Conservation (phyloP, 2,797 vertebrate genomes). For the Lagorchestes hirsutus region DNA sequence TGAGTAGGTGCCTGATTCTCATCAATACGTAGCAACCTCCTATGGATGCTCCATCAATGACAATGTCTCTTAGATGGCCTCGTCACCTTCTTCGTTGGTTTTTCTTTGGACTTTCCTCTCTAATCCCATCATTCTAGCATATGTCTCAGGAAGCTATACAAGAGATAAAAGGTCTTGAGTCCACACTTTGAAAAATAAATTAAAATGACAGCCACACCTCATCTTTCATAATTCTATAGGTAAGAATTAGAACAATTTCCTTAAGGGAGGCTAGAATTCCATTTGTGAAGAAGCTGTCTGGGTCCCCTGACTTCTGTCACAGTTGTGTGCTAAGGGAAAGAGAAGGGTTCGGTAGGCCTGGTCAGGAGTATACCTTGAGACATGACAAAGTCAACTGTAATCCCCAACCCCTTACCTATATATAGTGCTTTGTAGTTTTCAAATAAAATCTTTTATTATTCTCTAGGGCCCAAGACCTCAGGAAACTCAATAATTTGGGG, state of each 20-base stretch:
- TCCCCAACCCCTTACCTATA: neutral
- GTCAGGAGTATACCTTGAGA: neutral
- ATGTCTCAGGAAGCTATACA: neutral
- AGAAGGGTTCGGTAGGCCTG: neutral
- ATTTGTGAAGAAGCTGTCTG: neutral
- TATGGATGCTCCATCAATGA: slow-evolving; percentile 49
- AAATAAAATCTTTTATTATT: neutral
- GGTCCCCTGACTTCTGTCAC: neutral
- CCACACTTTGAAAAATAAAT: neutral
- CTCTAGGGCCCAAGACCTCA: neutral
- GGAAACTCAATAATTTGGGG: neutral
- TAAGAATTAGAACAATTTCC: neutral
- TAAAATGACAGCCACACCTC: neutral
- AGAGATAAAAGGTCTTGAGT: neutral
- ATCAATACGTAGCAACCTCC: neutral
- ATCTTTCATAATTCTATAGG: neutral
- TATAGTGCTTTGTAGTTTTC: neutral
- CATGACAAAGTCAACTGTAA: neutral
- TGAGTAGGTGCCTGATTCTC: slow-evolving; percentile 50
- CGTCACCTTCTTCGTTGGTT: slow-evolving; percentile 22
- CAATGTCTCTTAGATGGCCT: slow-evolving; percentile 53
- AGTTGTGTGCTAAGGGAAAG: neutral
- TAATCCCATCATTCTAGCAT: neutral
- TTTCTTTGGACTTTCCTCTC: slow-evolving; percentile 1
- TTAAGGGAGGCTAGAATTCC: neutral